Base-by-base conservation (phyloP, 2,113 vertebrate species). In the Caranx ignobilis region DNA sequence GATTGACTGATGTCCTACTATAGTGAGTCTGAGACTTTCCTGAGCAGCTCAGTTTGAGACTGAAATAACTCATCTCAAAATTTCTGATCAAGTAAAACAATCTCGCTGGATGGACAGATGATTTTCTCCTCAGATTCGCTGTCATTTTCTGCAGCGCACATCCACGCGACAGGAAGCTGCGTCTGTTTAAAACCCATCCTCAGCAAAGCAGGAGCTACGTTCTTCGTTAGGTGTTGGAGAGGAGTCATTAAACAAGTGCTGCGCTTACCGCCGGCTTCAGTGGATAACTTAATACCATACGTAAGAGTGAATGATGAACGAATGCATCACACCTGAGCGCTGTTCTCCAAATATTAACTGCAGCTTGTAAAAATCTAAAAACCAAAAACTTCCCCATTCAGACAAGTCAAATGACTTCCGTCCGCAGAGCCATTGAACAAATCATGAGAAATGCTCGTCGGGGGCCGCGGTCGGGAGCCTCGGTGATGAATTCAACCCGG, bases 391-490 rank as follows among this genome's bases (percentile, higher is more conserved):
- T 65, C 37, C 9, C 11, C 1, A 26, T 8, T 12, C 19, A 6
- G 77, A 64, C 63, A 50, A 61, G 66, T 56, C 43, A 83, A 79
- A 82, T 19, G 71, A 77, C 34, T 62, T 62, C 66, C 34, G 35
- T 65, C 60, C 62, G 65, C 45, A 73, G 74, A 54, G 72, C 56
- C 62, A 26, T 12, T 63, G 54, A 61, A 50, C 71, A 79, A 81
- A 87, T 88, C 62, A 85, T 73, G 83, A 82, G 75, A 81, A 68
- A 87, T 82, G 78, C 59, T 57, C 10, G 0, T 41, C 10, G 52
- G 63, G 72, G 68, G 68, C 57, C 0, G 72, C 4, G 68, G 62
- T 60, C 2, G n/a, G n/a, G 62, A 16, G 67, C 45, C 34, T 70
- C 69, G 11, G 31, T 71, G 86, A 87, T 80, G 62, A 80, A 87